Evolutionary conservation across 2,888 invertebrate species (phyloP).

Genomic region (Hyppa rectilinea): DNA sequence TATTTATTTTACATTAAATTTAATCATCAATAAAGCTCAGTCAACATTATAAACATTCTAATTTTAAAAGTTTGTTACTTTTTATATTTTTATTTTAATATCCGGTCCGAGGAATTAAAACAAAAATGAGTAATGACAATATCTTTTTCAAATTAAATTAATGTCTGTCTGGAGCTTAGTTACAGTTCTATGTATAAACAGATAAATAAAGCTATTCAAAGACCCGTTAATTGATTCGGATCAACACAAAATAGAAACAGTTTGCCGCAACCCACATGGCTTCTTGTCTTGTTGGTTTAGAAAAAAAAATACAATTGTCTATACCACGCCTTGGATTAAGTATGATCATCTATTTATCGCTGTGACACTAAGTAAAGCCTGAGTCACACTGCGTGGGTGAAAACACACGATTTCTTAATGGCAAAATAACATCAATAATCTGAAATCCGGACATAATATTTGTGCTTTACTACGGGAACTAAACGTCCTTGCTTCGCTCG

Average conservation of each 20-base stretch:
- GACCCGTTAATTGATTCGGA: constrained; percentile 53
- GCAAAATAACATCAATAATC: constrained; percentile 58
- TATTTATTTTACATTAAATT: constrained; percentile 35
- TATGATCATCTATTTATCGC: constrained; percentile 64
- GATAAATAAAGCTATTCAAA: constrained; percentile 21
- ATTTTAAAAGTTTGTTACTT: constrained; percentile 21
- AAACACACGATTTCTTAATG: constrained; percentile 62
- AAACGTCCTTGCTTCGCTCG: constrained; percentile 52
- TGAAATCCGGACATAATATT: constrained; percentile 26
- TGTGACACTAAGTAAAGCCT: constrained; percentile 63
- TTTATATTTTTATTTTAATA: constrained; percentile 33
- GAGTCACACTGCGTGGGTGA: constrained; percentile 66
- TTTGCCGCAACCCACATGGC: constrained; percentile 52
- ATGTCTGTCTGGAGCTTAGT: constrained; percentile 16
- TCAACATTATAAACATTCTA: constrained; percentile 18
- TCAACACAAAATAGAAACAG: constrained; percentile 40
- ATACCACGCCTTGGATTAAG: constrained; percentile 51
- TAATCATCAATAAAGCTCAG: constrained; percentile 16
- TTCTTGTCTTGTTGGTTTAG: constrained; percentile 32
- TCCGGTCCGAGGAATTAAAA: constrained; percentile 17
- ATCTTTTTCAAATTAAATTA: constrained; percentile 23
- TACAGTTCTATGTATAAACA: constrained; percentile 14
- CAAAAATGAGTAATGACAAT: constrained; percentile 23
- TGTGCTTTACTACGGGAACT: constrained; percentile 49
- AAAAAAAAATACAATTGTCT: constrained; percentile 60